Evolutionary conservation across 2,888 invertebrate species (phyloP), one percentile per base, ranked within the genome.

Genomic region (Agonopterix arenella): DNA sequence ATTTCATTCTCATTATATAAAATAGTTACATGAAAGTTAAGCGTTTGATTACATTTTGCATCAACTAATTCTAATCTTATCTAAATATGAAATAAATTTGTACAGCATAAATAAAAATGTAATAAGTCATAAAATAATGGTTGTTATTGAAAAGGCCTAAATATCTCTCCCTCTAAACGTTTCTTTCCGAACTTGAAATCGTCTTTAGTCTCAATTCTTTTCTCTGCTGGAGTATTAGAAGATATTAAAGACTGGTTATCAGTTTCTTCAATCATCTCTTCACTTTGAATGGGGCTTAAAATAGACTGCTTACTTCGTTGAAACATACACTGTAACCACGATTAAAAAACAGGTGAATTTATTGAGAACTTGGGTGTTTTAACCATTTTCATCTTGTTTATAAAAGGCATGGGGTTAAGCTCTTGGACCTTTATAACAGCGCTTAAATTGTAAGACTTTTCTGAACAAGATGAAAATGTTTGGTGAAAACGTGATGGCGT

Each of bases 251-350:
- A 50, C 11, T 58, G 52, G 41, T 53, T 60, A 46, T 56, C 58
- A 50, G 57, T 58, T 47, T 56, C 59, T 51, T 57, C 59, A 44
- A 64, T 42, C 42, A 44, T 49, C 49, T 70, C 66, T 40, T 56
- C 56, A 52, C 73, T 77, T 53, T 64, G 61, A 37, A 59, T 58
- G 2, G 66, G 65, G 47, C 67, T 76, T 48, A 69, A 52, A 45
- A 69, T 60, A 51, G 80, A 79, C 55, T 74, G 74, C 55, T 76
- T 80, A 57, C 76, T 81, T 44, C 63, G 70, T 65, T 77, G 78
- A 50, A 74, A 80, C 53, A 82, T 65, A 18, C 80, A 61, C 82
- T 81, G 64, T 45, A 78, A 74, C 16, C 5, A 18, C 57, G 51
- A 44, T 11, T 18, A n/a, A 42, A 40, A 42, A 9, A 13, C 13